Conservation (phyloP, 1,140 invertebrate species). For the Heliconius congener region DNA sequence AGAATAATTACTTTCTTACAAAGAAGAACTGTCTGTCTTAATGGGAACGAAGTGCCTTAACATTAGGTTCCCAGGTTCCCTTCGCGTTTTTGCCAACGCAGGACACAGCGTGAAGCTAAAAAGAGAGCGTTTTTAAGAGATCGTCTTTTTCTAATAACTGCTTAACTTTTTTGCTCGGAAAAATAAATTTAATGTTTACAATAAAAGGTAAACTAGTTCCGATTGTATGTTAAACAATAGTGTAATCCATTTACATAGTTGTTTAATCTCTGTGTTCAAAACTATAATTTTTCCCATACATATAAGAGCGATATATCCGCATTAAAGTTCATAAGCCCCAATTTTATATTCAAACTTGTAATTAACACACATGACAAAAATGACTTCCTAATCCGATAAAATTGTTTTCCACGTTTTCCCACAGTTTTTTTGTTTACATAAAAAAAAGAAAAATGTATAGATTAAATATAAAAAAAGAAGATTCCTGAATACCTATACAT, state of each 20-base stretch:
- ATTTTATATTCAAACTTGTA: slow-evolving; percentile 46
- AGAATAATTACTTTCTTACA: slow-evolving; percentile 1
- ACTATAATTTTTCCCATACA: slow-evolving; percentile 11
- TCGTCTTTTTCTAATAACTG: no score
- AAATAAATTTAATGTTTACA: no score
- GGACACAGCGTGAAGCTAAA: no score
- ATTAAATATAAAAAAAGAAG: neutral
- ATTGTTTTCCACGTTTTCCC: slow-evolving; percentile 6
- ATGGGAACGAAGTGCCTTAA: no score
- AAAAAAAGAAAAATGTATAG: neutral
- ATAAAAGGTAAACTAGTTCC: neutral
- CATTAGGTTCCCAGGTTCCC: no score
- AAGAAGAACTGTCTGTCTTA: no score
- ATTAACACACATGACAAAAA: slow-evolving; percentile 53
- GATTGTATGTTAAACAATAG: slow-evolving; percentile 4
- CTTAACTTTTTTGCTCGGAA: no score
- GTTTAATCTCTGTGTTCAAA: neutral
- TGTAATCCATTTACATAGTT: slow-evolving; percentile 19
- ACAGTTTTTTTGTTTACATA: slow-evolving; percentile 3
- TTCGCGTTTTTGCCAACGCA: no score
- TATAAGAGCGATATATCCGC: slow-evolving; percentile 39
- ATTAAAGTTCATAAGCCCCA: slow-evolving; percentile 41
- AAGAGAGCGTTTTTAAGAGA: no score
- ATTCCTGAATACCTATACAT: neutral
- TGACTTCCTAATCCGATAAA: slow-evolving; percentile 73